Percentiles rank a stretch among this genome's conserved stretches.
phyloP scores from a whole-genome alignment of 2,113 vertebrate genomes.

The Crotalus tigris region DNA sequence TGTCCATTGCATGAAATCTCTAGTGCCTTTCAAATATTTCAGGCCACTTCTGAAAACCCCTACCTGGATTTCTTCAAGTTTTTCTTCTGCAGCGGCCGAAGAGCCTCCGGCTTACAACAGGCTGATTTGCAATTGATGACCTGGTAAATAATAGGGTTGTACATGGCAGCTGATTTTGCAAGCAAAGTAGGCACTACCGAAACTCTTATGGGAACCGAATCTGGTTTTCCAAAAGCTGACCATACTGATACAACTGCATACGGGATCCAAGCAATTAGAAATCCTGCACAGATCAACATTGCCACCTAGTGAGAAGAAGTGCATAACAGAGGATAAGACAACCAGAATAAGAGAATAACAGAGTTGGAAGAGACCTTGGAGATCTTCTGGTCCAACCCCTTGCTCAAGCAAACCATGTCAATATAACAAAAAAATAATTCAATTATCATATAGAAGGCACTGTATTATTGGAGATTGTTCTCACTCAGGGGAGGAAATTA shows the following conservation, averaged over 20 bases:
- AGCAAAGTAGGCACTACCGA: constrained; percentile 89
- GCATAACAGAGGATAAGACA: neutral
- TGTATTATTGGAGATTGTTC: neutral
- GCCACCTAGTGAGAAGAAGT: constrained; percentile 77
- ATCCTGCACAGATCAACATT: constrained; percentile 95
- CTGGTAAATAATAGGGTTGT: constrained; percentile 97
- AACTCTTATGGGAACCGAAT: constrained; percentile 83
- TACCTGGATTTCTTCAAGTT: constrained; percentile 78
- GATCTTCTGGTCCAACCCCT: neutral
- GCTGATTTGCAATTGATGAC: constrained; percentile 79
- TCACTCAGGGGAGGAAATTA: neutral
- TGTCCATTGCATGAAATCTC: too few species aligned
- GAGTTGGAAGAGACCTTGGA: neutral
- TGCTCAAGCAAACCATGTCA: neutral
- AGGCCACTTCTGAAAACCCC: neutral
- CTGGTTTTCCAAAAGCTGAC: constrained; percentile 85
- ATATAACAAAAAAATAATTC: neutral
- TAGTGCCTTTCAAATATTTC: fast-evolving
- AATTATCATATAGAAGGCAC: neutral
- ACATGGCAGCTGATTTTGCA: constrained; percentile 94
- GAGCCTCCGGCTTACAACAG: constrained; percentile 66
- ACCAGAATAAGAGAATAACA: neutral
- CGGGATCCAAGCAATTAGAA: constrained; percentile 93
- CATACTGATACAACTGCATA: constrained; percentile 90
- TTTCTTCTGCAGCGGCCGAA: constrained; percentile 67